These are phyloP conservation scores for Aphyosemion australe DNA, from an alignment of 2,113 vertebrate species.

Conservation along the genomic window DNA sequence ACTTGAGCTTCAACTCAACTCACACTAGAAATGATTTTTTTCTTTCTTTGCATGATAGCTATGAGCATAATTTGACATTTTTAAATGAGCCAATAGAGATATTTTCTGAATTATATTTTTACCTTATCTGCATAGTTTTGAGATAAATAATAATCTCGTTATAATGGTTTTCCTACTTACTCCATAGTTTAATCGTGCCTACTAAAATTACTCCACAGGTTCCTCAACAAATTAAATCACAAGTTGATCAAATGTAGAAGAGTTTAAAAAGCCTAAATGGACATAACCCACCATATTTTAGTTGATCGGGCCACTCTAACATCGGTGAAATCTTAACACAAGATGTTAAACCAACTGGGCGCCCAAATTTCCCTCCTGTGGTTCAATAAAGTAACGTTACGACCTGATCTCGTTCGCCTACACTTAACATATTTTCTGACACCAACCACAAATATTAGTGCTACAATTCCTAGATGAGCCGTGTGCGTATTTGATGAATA, in stretches of 20 bases:
- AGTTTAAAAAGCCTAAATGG: too few species aligned
- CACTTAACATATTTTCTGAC: background rate
- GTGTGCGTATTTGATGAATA: background rate
- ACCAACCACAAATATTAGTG: background rate
- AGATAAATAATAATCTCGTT: too few species aligned
- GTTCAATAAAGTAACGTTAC: constrained; percentile 4
- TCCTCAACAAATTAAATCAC: too few species aligned
- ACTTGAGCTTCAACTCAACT: background rate
- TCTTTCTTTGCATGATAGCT: background rate
- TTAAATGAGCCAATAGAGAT: background rate
- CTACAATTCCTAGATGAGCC: rapidly evolving
- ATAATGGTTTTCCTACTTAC: too few species aligned
- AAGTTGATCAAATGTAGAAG: too few species aligned
- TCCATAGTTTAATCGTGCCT: too few species aligned
- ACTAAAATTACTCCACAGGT: too few species aligned
- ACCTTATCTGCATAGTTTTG: too few species aligned
- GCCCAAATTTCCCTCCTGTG: constrained; percentile 80
- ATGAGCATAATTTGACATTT: background rate
- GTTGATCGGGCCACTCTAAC: too few species aligned
- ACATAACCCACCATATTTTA: too few species aligned
- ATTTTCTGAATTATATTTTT: background rate
- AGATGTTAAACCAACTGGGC: constrained; percentile 46
- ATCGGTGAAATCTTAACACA: too few species aligned
- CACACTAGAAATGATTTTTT: background rate
- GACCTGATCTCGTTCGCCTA: background rate